phyloP scores from a whole-genome alignment of 2,888 invertebrate species.

The Eugnorisma glareosa region DNA sequence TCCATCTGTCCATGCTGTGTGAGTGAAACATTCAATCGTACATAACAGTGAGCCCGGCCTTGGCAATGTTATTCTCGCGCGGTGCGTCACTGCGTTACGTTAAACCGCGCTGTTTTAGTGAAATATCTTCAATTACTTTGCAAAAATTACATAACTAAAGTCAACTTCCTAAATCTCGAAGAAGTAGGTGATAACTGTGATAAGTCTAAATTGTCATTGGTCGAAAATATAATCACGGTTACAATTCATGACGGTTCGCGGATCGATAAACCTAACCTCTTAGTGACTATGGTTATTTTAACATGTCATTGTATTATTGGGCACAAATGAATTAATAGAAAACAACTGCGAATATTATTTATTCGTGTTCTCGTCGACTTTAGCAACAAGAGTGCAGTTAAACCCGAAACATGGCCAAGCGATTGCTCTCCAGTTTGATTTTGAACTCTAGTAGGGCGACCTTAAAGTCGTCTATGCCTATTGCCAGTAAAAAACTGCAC shows the following conservation, averaged over 20 bases:
- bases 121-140: slow-evolving; percentile 36
- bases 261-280: slow-evolving; percentile 52
- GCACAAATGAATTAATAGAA: slow-evolving; percentile 2
- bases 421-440: slow-evolving; percentile 31
- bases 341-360: slow-evolving; percentile 2
- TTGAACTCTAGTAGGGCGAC: slow-evolving; percentile 28
- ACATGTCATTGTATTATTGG: neutral
- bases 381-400: slow-evolving; percentile 4
- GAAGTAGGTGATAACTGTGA: neutral
- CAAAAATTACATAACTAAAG: slow-evolving; percentile 23
- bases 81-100: slow-evolving; percentile 55
- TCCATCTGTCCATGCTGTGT: slow-evolving; percentile 34
- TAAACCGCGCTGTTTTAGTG: slow-evolving; percentile 35
- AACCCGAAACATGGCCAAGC: slow-evolving; percentile 40
- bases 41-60: slow-evolving; percentile 44
- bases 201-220: slow-evolving; percentile 10
- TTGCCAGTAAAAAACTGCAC: slow-evolving; percentile 43
- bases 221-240: slow-evolving; percentile 9
- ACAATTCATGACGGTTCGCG: slow-evolving; percentile 25
- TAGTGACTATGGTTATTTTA: slow-evolving; percentile 22
- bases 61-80: slow-evolving; percentile 57
- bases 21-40: slow-evolving; percentile 21
- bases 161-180: neutral
- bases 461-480: slow-evolving; percentile 35
- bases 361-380: neutral